A percentile compares a stretch with the other conserved stretches of the same genome.
Evolutionary conservation across 2,888 invertebrate species (phyloP).

Genomic region (Cephus pygmeus): DNA sequence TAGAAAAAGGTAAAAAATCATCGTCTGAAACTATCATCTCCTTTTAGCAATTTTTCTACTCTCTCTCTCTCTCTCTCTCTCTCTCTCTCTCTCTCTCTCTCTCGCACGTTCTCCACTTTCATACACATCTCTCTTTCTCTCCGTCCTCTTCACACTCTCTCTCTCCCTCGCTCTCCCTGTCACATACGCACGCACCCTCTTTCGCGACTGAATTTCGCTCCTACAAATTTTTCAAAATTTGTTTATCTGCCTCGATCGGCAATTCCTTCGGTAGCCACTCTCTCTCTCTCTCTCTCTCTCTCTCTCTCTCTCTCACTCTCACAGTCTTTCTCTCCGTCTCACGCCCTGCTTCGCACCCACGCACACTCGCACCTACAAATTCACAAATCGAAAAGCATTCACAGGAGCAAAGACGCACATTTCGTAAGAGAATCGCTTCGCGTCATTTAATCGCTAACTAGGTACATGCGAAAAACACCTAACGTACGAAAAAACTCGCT

Average conservation of each 20-base stretch:
- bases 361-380: not conserved
- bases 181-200: constrained; percentile 8
- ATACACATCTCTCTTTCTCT: constrained; percentile 18
- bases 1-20: constrained; percentile 32
- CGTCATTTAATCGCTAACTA: constrained; percentile 39
- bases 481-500: constrained; percentile 46
- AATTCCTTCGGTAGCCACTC: not conserved
- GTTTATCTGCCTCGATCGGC: not conserved
- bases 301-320: constrained; percentile 2
- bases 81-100: not conserved
- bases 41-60: constrained; percentile 17
- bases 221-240: not conserved
- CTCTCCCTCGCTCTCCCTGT: constrained; percentile 3
- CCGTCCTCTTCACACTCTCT: constrained; percentile 1
- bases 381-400: not conserved
- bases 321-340: constrained; percentile 12
- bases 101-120: not conserved
- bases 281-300: not conserved
- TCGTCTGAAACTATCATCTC: constrained; percentile 32
- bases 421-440: not conserved
- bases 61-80: constrained; percentile 7
- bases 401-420: not conserved
- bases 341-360: constrained; percentile 7
- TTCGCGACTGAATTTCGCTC: not conserved
- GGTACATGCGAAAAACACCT: constrained; percentile 50